Conservation (phyloP, 2,888 invertebrate genomes). For the Calameuta idolon region DNA sequence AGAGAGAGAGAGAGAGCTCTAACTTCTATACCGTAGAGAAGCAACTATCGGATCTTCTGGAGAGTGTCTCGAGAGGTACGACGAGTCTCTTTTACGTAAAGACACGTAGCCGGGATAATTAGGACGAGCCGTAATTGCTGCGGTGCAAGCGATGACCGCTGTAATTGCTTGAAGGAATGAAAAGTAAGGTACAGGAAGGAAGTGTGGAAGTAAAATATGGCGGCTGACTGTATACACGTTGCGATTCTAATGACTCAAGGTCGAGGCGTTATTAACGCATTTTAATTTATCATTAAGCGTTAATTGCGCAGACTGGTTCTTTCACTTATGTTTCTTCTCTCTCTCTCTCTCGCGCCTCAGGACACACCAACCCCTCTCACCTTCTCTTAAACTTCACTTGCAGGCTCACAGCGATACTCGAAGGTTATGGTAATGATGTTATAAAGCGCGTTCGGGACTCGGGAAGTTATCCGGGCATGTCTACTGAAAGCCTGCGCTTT, state of each 20-base stretch:
- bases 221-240: slow-evolving; percentile 25
- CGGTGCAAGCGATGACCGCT: slow-evolving; percentile 60
- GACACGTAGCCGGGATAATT: slow-evolving; percentile 43
- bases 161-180: slow-evolving; percentile 47
- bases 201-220: slow-evolving; percentile 29
- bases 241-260: slow-evolving; percentile 39
- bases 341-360: too few species aligned
- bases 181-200: slow-evolving; percentile 25
- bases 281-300: slow-evolving; percentile 43
- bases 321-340: too few species aligned
- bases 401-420: too few species aligned
- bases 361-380: slow-evolving; percentile 3
- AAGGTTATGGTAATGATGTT: too few species aligned
- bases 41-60: not conserved
- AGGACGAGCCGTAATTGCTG: slow-evolving; percentile 61
- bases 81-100: not conserved
- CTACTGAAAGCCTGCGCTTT: slow-evolving; percentile 19
- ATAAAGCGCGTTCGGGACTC: slow-evolving; percentile 15
- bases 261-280: slow-evolving; percentile 42
- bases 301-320: slow-evolving; percentile 32
- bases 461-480: slow-evolving; percentile 23
- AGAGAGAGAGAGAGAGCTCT: slow-evolving; percentile 5
- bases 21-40: not conserved
- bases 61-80: not conserved
- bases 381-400: not conserved